phyloP scores from a whole-genome alignment of 2,888 invertebrate species.

The Rhingia rostrata region DNA sequence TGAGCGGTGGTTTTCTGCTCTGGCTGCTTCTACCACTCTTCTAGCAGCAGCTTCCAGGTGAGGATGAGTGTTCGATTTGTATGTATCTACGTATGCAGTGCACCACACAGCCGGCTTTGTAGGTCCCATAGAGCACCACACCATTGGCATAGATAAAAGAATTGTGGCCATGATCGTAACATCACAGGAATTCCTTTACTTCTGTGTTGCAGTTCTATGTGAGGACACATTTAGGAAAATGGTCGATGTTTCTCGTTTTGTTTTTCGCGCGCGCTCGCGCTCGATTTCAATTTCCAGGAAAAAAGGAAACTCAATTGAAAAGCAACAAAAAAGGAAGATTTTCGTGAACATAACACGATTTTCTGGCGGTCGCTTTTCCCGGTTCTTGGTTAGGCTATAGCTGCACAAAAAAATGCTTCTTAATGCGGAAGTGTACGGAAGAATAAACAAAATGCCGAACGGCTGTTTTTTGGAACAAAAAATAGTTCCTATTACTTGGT shows the following conservation, averaged over 20 bases:
- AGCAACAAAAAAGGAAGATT: slow-evolving; percentile 29
- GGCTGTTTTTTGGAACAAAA: slow-evolving; percentile 30
- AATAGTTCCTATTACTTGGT: slow-evolving; percentile 1
- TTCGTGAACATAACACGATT: slow-evolving; percentile 70
- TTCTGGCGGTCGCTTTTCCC: slow-evolving; percentile 46
- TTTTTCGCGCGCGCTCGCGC: slow-evolving; percentile 68
- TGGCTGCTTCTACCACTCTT: slow-evolving; percentile 34
- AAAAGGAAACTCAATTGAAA: slow-evolving; percentile 35
- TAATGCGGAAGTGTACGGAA: slow-evolving; percentile 61
- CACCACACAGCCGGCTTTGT: slow-evolving; percentile 5
- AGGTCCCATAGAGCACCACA: slow-evolving; percentile 63
- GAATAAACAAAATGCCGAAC: slow-evolving; percentile 57
- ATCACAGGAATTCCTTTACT: slow-evolving; percentile 62
- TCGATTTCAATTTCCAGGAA: slow-evolving; percentile 65
- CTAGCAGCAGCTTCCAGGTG: slow-evolving; percentile 59
- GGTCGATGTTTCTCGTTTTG: slow-evolving; percentile 64
- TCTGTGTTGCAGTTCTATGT: slow-evolving; percentile 38
- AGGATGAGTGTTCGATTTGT: slow-evolving; percentile 55
- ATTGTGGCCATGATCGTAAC: slow-evolving; percentile 64
- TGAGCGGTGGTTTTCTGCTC: slow-evolving; percentile 32
- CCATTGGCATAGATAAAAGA: slow-evolving; percentile 67
- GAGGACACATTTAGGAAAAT: slow-evolving; percentile 57
- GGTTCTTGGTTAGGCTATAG: slow-evolving; percentile 1
- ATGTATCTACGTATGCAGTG: slow-evolving; percentile 6
- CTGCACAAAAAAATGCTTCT: slow-evolving; percentile 14